phyloP scores from a whole-genome alignment of 2,797 vertebrate species.

The Sebastes vulpes region DNA sequence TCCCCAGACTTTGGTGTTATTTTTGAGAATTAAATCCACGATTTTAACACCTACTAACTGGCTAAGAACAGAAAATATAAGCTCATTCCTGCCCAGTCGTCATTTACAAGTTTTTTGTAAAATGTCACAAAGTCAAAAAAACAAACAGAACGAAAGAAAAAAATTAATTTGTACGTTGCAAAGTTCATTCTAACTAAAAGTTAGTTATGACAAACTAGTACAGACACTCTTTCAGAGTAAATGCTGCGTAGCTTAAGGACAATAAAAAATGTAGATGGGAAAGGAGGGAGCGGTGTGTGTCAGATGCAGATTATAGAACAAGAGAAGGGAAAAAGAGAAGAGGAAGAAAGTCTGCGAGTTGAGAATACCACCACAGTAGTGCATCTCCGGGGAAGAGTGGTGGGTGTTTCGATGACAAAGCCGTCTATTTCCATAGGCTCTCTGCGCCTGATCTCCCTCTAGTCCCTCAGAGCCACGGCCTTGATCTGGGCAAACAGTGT shows the following conservation, averaged over 20 bases:
- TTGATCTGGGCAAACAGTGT: constrained; percentile 94
- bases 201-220: background rate
- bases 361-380: constrained; percentile 67
- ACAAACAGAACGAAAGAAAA: background rate
- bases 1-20: background rate
- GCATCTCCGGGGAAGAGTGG: constrained; percentile 51
- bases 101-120: background rate
- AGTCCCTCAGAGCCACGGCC: constrained; percentile 92
- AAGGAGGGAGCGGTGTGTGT: constrained; percentile 8
- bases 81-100: background rate
- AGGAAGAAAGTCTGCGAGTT: constrained; percentile 60
- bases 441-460: constrained; percentile 89
- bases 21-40: background rate
- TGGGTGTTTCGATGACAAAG: constrained; percentile 80
- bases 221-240: background rate
- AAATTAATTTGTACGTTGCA: background rate
- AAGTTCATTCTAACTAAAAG: background rate
- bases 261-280: background rate
- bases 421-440: constrained; percentile 88
- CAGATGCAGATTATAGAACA: constrained; percentile 28
- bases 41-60: background rate
- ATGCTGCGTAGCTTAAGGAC: constrained; percentile 11
- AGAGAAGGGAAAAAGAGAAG: constrained; percentile 16
- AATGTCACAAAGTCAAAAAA: background rate
- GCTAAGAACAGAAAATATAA: background rate